Evolutionary conservation across 2,888 invertebrate genomes (phyloP), one percentile per base, ranked within the genome.

Genomic region (Drosophila parthenogenetica): DNA sequence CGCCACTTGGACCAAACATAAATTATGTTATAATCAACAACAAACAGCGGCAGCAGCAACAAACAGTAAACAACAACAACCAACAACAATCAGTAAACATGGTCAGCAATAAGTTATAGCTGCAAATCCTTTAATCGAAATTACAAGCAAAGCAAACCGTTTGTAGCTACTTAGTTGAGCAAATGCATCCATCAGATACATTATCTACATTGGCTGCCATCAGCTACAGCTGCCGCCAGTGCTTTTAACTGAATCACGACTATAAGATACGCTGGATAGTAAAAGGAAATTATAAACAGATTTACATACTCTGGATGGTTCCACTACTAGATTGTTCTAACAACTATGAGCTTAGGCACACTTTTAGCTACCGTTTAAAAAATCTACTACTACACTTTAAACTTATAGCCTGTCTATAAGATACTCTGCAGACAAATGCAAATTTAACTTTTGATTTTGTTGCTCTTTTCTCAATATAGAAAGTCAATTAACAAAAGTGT

Each of bases 1-100:
- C 64, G 85, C 77, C 79, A 82, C 85, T 82, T 81, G 84, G 81
- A 49, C 70, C 73, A 35, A 66, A 81, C 81, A 81, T 81, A 81
- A 81, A 79, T 81, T 79, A 81, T 84, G 73, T 71, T 81, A 29
- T 79, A 84, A 81, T 81, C 81, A 81, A 74, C 63, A 57, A 43
- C 51, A 50, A 35, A 39, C 48, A 50, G 29, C 51, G 49, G 8
- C 63, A 61, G 19, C 48, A 55, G 13, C 48, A 49, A 8, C 58
- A 49, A 42, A 14, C 62, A 58, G 22, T 39, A 50, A 60, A 39
- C 43, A 50, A 29, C 60, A 46, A 19, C 57, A 75, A 46, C 43
- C 43, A 42, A 22, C 59, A 37, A 40, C 51, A 29, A 29, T 29
- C 29, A 29, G 29, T 29, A 29, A 29, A 29, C 35, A 35, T 13